A percentile compares a stretch with the other conserved stretches of the same genome.
Evolutionary conservation across 1,140 invertebrate species (phyloP).

Genomic region (Coptotermes formosanus): DNA sequence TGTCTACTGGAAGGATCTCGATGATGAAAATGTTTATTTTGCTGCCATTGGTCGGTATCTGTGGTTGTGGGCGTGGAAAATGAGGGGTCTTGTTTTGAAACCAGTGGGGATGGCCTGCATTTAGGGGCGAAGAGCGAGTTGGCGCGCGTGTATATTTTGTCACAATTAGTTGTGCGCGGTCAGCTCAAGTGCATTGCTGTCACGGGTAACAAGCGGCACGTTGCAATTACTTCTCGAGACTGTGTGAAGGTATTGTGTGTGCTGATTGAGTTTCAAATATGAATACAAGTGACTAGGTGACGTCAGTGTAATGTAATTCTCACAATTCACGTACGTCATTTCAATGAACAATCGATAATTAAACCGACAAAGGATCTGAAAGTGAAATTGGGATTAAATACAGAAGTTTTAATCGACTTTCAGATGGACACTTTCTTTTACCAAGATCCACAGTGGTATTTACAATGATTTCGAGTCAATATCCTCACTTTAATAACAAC

Average conservation of each 20-base stretch:
- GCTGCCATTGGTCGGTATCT: background rate
- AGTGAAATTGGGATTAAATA: too few relatives aligned
- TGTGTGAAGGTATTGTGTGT: too few relatives aligned
- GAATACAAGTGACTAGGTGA: too few relatives aligned
- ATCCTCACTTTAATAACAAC: background rate
- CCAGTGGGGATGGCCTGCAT: background rate
- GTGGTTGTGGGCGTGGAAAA: constrained; percentile 7
- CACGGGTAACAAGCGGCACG: background rate
- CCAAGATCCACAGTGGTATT: too few relatives aligned
- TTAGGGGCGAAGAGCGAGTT: background rate
- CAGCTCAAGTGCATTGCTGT: background rate
- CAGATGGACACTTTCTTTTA: too few relatives aligned
- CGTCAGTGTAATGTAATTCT: too few relatives aligned
- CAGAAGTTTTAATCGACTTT: too few relatives aligned
- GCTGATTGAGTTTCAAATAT: too few relatives aligned
- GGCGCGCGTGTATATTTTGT: background rate
- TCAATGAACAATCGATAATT: too few relatives aligned
- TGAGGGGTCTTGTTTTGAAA: background rate
- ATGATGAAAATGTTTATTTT: constrained; percentile 15
- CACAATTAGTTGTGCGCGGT: background rate
- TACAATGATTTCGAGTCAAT: constrained; percentile 24
- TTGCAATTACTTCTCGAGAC: background rate
- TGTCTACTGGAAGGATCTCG: background rate
- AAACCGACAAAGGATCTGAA: too few relatives aligned
- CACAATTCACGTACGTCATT: too few relatives aligned